A percentile compares a stretch with the other conserved stretches of the same genome.
Conservation (phyloP, 2,113 vertebrate genomes). For the Sturnira hondurensis region DNA sequence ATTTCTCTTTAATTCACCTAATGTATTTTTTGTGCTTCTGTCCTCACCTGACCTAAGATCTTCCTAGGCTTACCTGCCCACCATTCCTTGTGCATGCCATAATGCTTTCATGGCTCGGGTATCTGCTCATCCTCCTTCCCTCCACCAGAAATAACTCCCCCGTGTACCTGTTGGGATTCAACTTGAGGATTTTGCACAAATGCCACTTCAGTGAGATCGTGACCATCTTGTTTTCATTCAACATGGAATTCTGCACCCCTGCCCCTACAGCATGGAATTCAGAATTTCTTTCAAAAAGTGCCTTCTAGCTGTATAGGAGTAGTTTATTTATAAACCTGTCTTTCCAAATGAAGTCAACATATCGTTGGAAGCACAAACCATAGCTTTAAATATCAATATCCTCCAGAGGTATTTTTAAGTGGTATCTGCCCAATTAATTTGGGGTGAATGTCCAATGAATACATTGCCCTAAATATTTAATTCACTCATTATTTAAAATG, state of each 20-base stretch:
- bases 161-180: constrained; percentile 15
- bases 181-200: constrained; percentile 20
- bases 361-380: not conserved
- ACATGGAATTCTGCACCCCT: not conserved
- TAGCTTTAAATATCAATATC: not conserved
- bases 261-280: not conserved
- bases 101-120: not conserved
- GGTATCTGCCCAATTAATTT: not conserved
- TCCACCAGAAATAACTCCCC: not conserved
- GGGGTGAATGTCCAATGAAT: not conserved
- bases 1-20: not conserved
- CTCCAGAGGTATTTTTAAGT: not conserved
- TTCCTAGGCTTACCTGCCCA: not conserved
- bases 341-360: not conserved
- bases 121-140: not conserved
- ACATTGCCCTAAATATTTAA: not conserved
- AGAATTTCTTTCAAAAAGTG: not conserved
- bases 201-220: not conserved
- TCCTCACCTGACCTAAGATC: not conserved
- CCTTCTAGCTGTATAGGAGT: not conserved
- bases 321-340: not conserved
- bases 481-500: not conserved
- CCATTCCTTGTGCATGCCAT: not conserved
- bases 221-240: constrained; percentile 5
- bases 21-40: not conserved